phyloP scores from a whole-genome alignment of 1,140 invertebrate species.

The Nymphalis io region DNA sequence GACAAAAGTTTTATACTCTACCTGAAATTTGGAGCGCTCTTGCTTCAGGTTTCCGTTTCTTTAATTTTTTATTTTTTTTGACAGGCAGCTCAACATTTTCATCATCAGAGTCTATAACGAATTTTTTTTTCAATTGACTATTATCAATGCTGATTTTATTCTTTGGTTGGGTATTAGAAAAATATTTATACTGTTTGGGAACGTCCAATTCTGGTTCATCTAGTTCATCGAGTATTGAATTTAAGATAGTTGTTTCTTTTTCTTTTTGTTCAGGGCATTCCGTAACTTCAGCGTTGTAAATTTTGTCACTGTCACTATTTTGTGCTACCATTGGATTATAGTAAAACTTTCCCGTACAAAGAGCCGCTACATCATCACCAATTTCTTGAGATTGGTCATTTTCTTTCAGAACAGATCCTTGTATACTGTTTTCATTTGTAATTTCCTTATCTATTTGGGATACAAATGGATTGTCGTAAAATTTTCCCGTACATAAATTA shows the following conservation, averaged over 20 bases:
- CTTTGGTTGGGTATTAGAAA: conserved; percentile 37
- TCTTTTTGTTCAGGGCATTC: not conserved
- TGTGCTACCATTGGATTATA: conserved; percentile 66
- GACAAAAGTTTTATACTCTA: conserved; percentile 27
- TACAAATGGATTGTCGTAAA: conserved; percentile 70
- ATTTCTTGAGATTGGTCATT: conserved; percentile 53
- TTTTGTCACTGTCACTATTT: conserved; percentile 28
- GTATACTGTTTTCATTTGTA: not conserved
- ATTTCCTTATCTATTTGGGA: conserved; percentile 46
- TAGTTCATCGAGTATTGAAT: conserved; percentile 68
- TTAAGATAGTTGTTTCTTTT: conserved; percentile 47
- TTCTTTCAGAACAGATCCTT: not conserved
- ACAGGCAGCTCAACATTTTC: conserved; percentile 58
- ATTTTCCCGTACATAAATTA: conserved; percentile 68
- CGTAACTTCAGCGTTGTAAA: conserved; percentile 1
- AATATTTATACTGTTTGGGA: conserved; percentile 62
- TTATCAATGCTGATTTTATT: conserved; percentile 33
- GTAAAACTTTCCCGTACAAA: conserved; percentile 73
- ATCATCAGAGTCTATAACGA: conserved; percentile 78
- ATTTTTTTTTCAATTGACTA: conserved; percentile 59
- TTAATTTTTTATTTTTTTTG: conserved; percentile 61
- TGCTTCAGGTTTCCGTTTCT: conserved; percentile 64
- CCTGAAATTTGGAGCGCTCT: conserved; percentile 71
- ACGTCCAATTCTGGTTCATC: conserved; percentile 57
- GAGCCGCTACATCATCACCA: conserved; percentile 57